Evolutionary conservation across 2,888 invertebrate species (phyloP).

Genomic region (Nipponacmea schrenckii): DNA sequence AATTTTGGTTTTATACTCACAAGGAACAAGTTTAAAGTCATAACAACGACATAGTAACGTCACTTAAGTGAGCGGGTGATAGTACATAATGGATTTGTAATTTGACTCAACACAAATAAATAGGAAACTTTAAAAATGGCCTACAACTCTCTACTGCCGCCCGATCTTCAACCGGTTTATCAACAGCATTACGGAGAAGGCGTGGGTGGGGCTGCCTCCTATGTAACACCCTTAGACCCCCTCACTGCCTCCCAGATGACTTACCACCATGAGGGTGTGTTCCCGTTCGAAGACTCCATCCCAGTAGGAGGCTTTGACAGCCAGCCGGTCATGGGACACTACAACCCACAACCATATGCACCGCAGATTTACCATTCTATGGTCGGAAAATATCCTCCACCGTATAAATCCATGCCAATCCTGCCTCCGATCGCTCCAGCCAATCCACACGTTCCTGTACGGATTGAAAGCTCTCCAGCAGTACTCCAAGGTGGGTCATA

Average conservation of each 20-base stretch:
- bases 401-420: neutral
- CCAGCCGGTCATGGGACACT: neutral
- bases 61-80: too few relatives aligned
- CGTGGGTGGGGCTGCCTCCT: neutral
- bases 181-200: neutral
- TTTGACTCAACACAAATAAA: too few relatives aligned
- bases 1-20: too few relatives aligned
- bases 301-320: neutral
- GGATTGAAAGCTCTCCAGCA: neutral
- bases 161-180: neutral
- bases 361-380: neutral
- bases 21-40: too few relatives aligned
- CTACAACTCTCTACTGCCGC: neutral
- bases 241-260: neutral
- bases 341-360: neutral
- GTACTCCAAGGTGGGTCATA: neutral
- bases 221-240: neutral
- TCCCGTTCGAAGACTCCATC: neutral
- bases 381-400: neutral
- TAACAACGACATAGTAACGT: too few relatives aligned
- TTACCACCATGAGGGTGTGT: neutral
- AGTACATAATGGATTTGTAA: too few relatives aligned
- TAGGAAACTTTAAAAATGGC: neutral
- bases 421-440: neutral
- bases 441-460: neutral